Evolutionary conservation across 2,888 invertebrate species (phyloP).

Genomic region (Paralinhomoeus sp.): DNA sequence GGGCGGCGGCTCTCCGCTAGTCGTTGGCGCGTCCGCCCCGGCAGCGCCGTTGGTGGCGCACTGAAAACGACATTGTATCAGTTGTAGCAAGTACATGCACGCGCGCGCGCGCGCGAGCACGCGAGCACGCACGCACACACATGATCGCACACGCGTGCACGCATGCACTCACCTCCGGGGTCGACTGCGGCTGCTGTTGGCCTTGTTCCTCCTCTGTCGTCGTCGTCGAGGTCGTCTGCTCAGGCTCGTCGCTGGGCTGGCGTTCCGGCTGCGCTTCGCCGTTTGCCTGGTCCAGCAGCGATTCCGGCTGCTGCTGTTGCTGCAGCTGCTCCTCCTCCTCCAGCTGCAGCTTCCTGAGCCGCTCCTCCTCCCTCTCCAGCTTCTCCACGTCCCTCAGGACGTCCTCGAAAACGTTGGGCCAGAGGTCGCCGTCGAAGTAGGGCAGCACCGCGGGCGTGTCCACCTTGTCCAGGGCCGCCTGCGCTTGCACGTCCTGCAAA

Average conservation of each 20-base stretch:
- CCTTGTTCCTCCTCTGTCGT: constrained; percentile 6
- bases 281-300: constrained; percentile 21
- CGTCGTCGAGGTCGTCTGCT: constrained; percentile 5
- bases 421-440: constrained; percentile 95
- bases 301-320: constrained; percentile 33
- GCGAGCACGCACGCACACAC: too few relatives aligned
- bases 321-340: not conserved
- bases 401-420: constrained; percentile 95
- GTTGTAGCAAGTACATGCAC: too few relatives aligned
- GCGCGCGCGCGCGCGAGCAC: too few relatives aligned
- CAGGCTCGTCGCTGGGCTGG: too few relatives aligned
- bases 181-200: too few relatives aligned
- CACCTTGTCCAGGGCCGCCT: constrained; percentile 81
- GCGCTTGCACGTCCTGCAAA: constrained; percentile 35
- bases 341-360: constrained; percentile 43
- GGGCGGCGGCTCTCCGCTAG: too few relatives aligned
- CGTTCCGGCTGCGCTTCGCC: too few relatives aligned
- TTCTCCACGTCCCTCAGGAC: constrained; percentile 91
- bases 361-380: constrained; percentile 87
- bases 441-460: constrained; percentile 72
- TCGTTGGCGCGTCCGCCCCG: too few relatives aligned
- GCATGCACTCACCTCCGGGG: too few relatives aligned
- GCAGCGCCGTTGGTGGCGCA: too few relatives aligned
- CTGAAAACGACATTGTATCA: too few relatives aligned
- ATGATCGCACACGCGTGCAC: too few relatives aligned